Conservation (phyloP, 2,888 invertebrate genomes). For the Bedellia somnulentella region DNA sequence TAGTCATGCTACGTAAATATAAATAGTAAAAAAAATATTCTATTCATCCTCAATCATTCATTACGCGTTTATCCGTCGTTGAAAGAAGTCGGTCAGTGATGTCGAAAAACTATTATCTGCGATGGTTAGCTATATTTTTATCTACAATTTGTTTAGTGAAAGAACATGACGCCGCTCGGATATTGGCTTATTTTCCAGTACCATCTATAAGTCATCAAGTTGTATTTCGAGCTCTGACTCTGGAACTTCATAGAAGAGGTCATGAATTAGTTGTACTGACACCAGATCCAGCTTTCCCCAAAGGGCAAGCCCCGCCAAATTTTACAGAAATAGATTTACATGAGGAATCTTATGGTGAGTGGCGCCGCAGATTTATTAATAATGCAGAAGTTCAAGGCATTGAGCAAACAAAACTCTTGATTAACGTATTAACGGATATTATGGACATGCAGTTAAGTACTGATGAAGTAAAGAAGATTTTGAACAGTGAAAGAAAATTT, state of each 20-base stretch:
- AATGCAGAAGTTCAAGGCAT: background rate
- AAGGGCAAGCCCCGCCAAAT: background rate
- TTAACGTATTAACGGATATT: background rate
- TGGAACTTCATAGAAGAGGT: background rate
- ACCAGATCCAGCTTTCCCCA: background rate
- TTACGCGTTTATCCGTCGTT: too few relatives aligned
- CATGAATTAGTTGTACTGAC: constrained; percentile 1
- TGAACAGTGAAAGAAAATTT: background rate
- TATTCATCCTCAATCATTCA: too few relatives aligned
- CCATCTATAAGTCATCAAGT: constrained; percentile 2
- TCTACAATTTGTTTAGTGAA: too few relatives aligned
- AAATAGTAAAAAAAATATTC: too few relatives aligned
- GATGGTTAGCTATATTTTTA: too few relatives aligned
- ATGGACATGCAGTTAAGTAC: background rate
- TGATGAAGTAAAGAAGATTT: background rate
- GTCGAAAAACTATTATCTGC: too few relatives aligned
- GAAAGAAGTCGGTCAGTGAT: too few relatives aligned
- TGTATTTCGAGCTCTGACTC: constrained; percentile 1
- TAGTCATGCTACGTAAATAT: too few relatives aligned
- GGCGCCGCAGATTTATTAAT: background rate
- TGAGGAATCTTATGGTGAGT: background rate
- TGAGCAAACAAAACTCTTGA: too few relatives aligned
- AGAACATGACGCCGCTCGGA: too few relatives aligned
- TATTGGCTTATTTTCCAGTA: background rate
- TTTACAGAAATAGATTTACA: background rate